Evolutionary conservation across 2,888 invertebrate genomes (phyloP), one percentile per base, ranked within the genome.

Genomic region (Prenolepis imparis): DNA sequence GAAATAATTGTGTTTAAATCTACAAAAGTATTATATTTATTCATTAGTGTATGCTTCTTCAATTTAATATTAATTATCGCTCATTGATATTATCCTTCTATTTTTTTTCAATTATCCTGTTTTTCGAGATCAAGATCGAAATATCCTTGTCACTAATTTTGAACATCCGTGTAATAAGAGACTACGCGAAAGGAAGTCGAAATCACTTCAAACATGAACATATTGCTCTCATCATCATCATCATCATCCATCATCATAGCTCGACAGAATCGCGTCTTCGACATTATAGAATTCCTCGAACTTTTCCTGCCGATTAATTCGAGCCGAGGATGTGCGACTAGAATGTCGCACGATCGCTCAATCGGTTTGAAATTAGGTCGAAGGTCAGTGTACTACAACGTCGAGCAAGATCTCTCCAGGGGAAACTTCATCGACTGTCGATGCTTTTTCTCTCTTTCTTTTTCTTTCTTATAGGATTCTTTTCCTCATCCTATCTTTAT

Each of bases 351-450:
- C 48, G n/a, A 52, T 84, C 85, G 84, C 84, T 80, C 87, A 85
- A 75, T 75, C 83, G 83, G 82, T 78, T 86, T 61, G 87, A 83
- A 90, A 91, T 90, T 91, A 84, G 90, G 90, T 91, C 90, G 88
- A 84, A 86, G 89, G 89, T 89, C 89, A 86, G 75, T 89, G 89
- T 80, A 89, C 89, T 86, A 87, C 84, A 84, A 68, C 77, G 68
- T 48, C 55, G 68, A 44, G 61, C 78, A 72, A 84, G 83, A 84
- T 88, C 74, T 82, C 73, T 78, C 28, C 48, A 39, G 86, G 75
- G 84, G 63, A 52, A 44, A 52, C 48, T 52, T 52, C 48, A 52
- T 52, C 63, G 70, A 55, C 32, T 73, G 81, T 44, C 66, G 32
- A 61, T 36, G 68, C 1, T 83, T 74, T 74, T 24, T 70, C 61